Percentiles rank a stretch among this genome's conserved stretches.
These are phyloP conservation scores for Cephus rjabovi DNA, from an alignment of 2,888 invertebrate genomes.

Conservation along the genomic window DNA sequence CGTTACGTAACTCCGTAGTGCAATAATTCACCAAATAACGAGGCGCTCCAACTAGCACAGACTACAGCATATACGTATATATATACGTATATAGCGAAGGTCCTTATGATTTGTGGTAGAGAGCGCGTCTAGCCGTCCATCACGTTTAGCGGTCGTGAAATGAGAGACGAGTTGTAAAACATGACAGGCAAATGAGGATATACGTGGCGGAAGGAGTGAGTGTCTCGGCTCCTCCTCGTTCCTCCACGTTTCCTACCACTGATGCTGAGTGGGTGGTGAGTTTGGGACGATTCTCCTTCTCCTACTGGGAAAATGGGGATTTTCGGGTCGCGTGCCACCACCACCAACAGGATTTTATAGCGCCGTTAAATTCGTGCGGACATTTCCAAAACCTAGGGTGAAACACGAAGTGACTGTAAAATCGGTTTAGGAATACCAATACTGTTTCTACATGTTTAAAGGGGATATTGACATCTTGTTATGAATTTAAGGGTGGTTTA, in stretches of 20 bases:
- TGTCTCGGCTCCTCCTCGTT: conserved; percentile 15
- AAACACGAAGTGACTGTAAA: background rate
- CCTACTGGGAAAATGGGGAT: background rate
- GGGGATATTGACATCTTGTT: background rate
- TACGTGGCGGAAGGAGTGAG: conserved; percentile 51
- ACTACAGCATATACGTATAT: background rate
- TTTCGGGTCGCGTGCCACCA: conserved; percentile 5
- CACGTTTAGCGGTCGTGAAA: conserved; percentile 55
- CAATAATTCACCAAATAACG: conserved; percentile 39
- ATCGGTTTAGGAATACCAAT: background rate
- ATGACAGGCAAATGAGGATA: conserved; percentile 58
- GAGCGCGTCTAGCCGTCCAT: conserved; percentile 49
- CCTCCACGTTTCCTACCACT: conserved; percentile 15
- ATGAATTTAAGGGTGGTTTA: background rate
- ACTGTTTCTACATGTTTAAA: background rate
- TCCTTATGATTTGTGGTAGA: conserved; percentile 51
- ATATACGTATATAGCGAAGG: conserved; percentile 19
- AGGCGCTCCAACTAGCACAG: conserved; percentile 18
- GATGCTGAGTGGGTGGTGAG: conserved; percentile 26
- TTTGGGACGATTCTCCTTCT: conserved; percentile 13
- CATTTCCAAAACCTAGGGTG: conserved; percentile 27
- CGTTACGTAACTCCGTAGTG: conserved; percentile 20
- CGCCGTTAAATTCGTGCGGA: conserved; percentile 42
- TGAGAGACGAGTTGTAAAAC: conserved; percentile 61
- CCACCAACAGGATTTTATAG: conserved; percentile 40